Base-by-base conservation (phyloP, 92 coral and sea anemone genomes). In the Parazoanthus swiftii region DNA sequence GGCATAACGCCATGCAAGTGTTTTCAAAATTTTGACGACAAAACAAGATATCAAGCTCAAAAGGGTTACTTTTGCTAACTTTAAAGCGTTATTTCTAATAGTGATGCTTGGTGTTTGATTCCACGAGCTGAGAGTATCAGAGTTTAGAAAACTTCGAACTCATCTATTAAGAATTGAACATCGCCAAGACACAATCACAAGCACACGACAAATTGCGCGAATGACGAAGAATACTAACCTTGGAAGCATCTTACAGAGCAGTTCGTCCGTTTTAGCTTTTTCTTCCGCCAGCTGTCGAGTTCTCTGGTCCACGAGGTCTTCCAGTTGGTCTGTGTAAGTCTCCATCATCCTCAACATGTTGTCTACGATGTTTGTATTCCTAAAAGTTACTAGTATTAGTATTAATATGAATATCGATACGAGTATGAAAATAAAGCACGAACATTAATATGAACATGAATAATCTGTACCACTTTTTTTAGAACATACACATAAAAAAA, bases 321-420 rank as follows among this genome's bases (percentile, higher is more conserved):
- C 97, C 44, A 94, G 84, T 25, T 94, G 94, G 58, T 94, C 93
- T 59, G 97, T 92, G 88, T 94, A 94, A 35, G 89, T 90, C 74
- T 92, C 97, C 97, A 94, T 94, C 91, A 94, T 87, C 65, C 95
- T 90, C 74, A 94, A 79, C 97, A 94, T 94, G 84, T 94, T 94
- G 78, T 94, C 97, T 21, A 94, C 95, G 74, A 94, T 94, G 72
- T 89, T 86, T 15, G 91, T 88, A 76, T 90, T 86, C 72, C 51
- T 76, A 77, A 8, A 26, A 59, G 33, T 42, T 16, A 37, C 1
- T 48, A 90, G 9, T 54, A 15, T 54, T 13, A 1, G 2, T 11
- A 54, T 54, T 54, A 13, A 13, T 54, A 15, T 13, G 3, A 54
- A 11, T 11, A 54, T 1, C 1, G 14, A 54, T 3, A 11, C 14